Conservation (phyloP, 1,140 invertebrate genomes). For the Aphis gossypii region DNA sequence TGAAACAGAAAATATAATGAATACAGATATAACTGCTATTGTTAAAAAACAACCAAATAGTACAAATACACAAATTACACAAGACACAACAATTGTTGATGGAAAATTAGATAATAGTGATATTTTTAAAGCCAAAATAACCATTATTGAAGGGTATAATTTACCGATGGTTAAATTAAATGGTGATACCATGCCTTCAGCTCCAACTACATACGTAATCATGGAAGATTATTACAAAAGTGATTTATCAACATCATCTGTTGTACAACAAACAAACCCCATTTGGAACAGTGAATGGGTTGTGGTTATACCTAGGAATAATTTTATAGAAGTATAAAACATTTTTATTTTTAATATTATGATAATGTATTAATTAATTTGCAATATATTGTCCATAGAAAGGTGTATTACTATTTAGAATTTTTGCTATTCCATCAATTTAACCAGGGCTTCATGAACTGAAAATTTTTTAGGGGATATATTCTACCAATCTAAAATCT, state of each 20-base stretch:
- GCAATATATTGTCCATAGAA: neutral
- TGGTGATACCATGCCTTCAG: neutral
- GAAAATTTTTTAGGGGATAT: too few species aligned
- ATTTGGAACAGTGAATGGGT: constrained; percentile 37
- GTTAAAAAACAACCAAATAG: neutral
- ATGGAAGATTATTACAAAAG: neutral
- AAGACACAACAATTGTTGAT: neutral
- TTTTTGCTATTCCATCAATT: neutral
- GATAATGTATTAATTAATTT: neutral
- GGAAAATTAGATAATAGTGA: neutral
- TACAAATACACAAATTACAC: neutral
- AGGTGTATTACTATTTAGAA: neutral
- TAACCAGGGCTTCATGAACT: too few species aligned
- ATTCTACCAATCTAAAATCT: too few species aligned
- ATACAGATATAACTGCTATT: neutral
- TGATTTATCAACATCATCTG: constrained; percentile 5
- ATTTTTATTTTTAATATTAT: neutral
- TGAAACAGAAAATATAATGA: neutral
- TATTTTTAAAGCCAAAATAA: constrained; percentile 42
- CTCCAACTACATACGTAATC: constrained; percentile 36
- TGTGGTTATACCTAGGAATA: neutral
- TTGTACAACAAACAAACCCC: constrained; percentile 39
- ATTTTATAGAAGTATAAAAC: constrained; percentile 33
- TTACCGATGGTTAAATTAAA: constrained; percentile 29
- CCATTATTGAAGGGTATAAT: neutral